Conservation (phyloP, 1,140 invertebrate species). For the Piezodorus guildinii region DNA sequence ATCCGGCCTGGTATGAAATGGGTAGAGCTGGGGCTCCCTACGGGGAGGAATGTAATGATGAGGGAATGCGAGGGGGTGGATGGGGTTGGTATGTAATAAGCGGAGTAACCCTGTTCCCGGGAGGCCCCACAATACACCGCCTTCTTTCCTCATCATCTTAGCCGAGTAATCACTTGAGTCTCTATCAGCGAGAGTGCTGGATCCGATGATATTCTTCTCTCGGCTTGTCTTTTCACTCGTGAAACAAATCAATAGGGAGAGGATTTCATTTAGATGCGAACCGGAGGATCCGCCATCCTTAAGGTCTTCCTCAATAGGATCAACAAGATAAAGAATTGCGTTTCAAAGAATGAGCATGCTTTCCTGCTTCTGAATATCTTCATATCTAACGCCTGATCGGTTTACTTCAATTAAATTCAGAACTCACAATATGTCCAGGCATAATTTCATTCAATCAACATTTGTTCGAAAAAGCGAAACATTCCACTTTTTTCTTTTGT, state of each 20-base stretch:
- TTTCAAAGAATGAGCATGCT: too few relatives aligned
- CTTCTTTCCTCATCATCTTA: neutral
- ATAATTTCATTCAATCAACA: too few relatives aligned
- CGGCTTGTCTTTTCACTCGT: slow-evolving; percentile 7
- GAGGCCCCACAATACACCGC: neutral
- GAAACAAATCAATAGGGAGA: neutral
- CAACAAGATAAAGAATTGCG: too few relatives aligned
- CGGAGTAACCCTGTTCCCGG: neutral
- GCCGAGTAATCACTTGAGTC: neutral
- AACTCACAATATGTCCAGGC: too few relatives aligned
- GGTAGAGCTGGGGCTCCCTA: too few relatives aligned
- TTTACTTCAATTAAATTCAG: too few relatives aligned
- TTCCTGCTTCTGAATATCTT: too few relatives aligned
- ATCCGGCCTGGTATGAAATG: too few relatives aligned
- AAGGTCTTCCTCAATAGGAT: too few relatives aligned
- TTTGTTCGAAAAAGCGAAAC: too few relatives aligned
- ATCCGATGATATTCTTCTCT: neutral
- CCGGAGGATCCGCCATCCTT: neutral
- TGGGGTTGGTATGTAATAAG: slow-evolving; percentile 5
- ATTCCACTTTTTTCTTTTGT: too few relatives aligned
- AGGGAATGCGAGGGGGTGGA: neutral
- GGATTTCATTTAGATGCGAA: neutral
- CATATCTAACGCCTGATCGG: too few relatives aligned
- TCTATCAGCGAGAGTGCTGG: neutral
- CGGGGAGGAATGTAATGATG: neutral